Evolutionary conservation across 2,797 vertebrate genomes (phyloP).

Genomic region (Oreortyx pictus): DNA sequence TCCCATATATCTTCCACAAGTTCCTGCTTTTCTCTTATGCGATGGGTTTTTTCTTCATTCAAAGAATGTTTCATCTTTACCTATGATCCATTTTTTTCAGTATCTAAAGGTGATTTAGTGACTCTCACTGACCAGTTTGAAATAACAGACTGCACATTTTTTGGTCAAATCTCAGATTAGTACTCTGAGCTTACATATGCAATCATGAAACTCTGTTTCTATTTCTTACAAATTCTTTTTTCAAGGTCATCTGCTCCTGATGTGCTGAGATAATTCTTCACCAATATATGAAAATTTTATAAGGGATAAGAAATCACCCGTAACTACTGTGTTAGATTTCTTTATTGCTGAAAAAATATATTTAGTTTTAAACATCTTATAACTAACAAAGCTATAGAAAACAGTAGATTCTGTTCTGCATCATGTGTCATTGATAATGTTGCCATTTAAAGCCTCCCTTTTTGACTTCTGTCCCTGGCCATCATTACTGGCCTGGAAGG

Average conservation of each 20-base stretch:
- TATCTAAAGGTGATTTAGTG: neutral
- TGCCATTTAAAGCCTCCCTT: slow-evolving; percentile 24
- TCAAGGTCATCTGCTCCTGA: neutral
- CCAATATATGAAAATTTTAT: neutral
- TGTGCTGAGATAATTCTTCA: neutral
- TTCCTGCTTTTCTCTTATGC: neutral
- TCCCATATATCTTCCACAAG: neutral
- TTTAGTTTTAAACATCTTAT: neutral
- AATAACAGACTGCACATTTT: neutral
- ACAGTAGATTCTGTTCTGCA: slow-evolving; percentile 8
- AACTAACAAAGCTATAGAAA: slow-evolving; percentile 23
- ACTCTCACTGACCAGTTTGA: neutral
- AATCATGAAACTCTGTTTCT: neutral
- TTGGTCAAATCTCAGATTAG: neutral
- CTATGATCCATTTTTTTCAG: neutral
- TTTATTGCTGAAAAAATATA: neutral
- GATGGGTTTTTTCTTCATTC: neutral
- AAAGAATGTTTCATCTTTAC: neutral
- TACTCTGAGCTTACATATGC: neutral
- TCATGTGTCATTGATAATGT: slow-evolving; percentile 11
- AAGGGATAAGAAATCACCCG: neutral
- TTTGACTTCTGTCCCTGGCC: slow-evolving; percentile 6
- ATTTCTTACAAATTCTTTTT: neutral
- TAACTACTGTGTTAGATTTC: neutral
- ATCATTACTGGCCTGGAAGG: slow-evolving; percentile 25